Base-by-base conservation (phyloP, 2,888 invertebrate species). In the Nomada hirtipes region DNA sequence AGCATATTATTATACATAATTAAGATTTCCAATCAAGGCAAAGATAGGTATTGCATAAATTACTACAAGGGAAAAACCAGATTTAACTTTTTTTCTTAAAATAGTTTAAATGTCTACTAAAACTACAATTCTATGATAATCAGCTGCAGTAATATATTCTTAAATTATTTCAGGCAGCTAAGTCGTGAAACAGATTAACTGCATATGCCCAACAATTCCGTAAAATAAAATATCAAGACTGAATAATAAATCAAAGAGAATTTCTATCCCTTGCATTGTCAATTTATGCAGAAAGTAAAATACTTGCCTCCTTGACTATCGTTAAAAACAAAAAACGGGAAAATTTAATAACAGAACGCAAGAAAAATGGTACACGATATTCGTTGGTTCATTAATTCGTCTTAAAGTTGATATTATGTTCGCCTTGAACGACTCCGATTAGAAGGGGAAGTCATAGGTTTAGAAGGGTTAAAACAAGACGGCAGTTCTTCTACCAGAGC, bases 401-500 rank as follows among this genome's bases (percentile, higher is more conserved):
- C 3, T 69, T 59, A 47, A 69, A 47, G 69, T 7, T 9, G 59
- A 47, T n/a, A 11, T 23, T 0, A 26, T 18, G 11, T 50, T 57
- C 18, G 18, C 2, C 1, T 15, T 13, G 52, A 18, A 15, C 9
- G 29, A 0, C 10, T 26, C 15, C 7, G 42, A 18, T 57, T 72
- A 67, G 74, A 79, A 73, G 75, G 36, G 79, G 82, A 88, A 75
- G 80, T 50, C 75, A 81, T 77, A 82, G 78, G 75, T 77, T 84
- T 47, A 86, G 71, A 91, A 90, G 89, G 89, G 89, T 91, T 91
- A 88, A 91, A 91, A 91, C 82, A 90, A 91, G 91, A 91, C 82
- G 82, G 83, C 86, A 86, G 86, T 78, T 67, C 70, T 80, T 68
- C 77, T 90, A 91, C 65, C 89, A 89, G 91, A 90, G 86, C 26